These are phyloP conservation scores for Drosophila albomicans DNA, from an alignment of 1,140 invertebrate species.

Conservation along the genomic window DNA sequence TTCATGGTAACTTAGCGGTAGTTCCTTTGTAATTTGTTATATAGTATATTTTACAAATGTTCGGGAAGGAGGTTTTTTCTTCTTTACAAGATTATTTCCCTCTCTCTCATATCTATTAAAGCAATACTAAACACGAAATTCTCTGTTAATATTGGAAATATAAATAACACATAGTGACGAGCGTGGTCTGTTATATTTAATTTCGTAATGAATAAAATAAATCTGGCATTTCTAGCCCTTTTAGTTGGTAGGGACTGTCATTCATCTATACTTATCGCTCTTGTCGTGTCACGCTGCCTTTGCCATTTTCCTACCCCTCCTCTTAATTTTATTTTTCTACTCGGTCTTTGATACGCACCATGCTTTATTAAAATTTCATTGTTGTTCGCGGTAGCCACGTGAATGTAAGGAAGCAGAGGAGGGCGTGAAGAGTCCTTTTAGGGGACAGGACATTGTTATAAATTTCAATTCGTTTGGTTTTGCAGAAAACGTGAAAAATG, in stretches of 20 bases:
- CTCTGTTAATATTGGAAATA: no score
- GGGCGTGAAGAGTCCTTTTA: constrained; percentile 55
- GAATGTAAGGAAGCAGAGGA: not conserved
- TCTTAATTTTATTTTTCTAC: not conserved
- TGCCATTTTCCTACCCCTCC: not conserved
- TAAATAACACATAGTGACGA: no score
- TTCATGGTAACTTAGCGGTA: no score
- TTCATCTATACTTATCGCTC: constrained; percentile 10
- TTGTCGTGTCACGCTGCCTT: constrained; percentile 14
- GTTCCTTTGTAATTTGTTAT: no score
- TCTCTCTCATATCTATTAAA: no score
- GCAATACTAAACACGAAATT: no score
- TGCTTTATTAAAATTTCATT: constrained; percentile 81
- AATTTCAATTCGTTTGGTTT: constrained; percentile 62
- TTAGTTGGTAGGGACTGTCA: not conserved
- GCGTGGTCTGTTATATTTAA: no score
- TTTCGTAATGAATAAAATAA: not conserved
- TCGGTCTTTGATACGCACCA: constrained; percentile 58
- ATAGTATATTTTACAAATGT: no score
- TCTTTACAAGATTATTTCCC: no score
- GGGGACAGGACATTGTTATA: constrained; percentile 75
- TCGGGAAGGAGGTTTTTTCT: no score
- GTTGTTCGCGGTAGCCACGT: constrained; percentile 16
- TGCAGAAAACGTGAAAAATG: constrained; percentile 78
- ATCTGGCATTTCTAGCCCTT: not conserved